A percentile compares a stretch with the other conserved stretches of the same genome.
Conservation (phyloP, 2,797 vertebrate genomes). For the Centropyge bicolor region DNA sequence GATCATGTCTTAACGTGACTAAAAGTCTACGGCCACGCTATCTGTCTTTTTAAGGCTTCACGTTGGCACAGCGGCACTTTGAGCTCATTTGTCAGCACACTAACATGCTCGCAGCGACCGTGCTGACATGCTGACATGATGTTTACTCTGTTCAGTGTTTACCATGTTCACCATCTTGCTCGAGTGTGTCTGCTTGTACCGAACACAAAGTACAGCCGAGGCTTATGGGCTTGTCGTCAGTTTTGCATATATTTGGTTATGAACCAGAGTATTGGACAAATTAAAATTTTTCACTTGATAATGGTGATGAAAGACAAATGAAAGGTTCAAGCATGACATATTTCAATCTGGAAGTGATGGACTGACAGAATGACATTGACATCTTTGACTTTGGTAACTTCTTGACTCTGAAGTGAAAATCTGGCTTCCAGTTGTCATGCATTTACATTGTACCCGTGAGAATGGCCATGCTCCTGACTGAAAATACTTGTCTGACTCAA, state of each 20-base stretch:
- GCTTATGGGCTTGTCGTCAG: not conserved
- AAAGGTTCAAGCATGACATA: not conserved
- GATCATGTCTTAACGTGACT: not conserved
- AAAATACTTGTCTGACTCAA: not conserved
- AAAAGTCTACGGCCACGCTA: not conserved
- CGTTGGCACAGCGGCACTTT: not conserved
- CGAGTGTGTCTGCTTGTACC: not conserved
- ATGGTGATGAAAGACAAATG: not conserved
- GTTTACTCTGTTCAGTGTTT: not conserved
- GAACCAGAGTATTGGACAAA: not conserved
- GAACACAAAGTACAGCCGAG: not conserved
- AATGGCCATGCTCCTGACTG: not conserved
- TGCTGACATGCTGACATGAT: not conserved
- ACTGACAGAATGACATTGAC: not conserved
- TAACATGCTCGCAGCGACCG: not conserved
- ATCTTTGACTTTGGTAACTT: not conserved
- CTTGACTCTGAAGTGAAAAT: not conserved
- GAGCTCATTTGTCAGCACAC: not conserved
- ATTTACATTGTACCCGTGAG: constrained; percentile 2
- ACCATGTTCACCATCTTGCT: not conserved
- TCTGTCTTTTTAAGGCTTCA: not conserved
- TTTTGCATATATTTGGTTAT: constrained; percentile 3
- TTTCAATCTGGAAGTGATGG: not conserved
- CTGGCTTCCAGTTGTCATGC: not conserved
- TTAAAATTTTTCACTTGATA: not conserved